Percentiles rank a stretch among this genome's conserved stretches.
These are phyloP conservation scores for Protonemura montana DNA, from an alignment of 2,888 invertebrate genomes.

Conservation along the genomic window DNA sequence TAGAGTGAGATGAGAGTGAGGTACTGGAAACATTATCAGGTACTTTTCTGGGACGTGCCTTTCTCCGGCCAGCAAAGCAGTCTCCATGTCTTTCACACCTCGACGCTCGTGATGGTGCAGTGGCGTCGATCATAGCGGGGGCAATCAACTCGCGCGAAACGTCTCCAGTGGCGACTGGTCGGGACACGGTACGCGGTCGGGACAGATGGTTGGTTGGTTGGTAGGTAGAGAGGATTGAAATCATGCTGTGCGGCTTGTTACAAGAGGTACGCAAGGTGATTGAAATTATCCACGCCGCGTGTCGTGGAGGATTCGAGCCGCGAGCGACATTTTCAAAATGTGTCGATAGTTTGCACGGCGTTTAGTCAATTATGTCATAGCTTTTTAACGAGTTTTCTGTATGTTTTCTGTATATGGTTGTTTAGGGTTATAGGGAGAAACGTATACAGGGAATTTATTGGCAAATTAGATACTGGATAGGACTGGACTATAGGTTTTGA, in stretches of 20 bases:
- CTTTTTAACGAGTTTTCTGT: too few species aligned
- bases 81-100: neutral
- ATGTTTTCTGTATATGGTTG: too few species aligned
- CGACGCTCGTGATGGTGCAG: neutral
- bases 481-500: too few species aligned
- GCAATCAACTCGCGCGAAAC: neutral
- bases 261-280: too few species aligned
- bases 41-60: neutral
- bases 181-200: neutral
- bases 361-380: too few species aligned
- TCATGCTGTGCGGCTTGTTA: too few species aligned
- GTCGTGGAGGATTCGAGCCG: too few species aligned
- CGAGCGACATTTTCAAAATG: neutral
- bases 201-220: too few species aligned
- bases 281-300: neutral
- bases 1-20: neutral
- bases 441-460: too few species aligned
- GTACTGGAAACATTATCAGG: neutral
- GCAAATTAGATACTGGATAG: too few species aligned
- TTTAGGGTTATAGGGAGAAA: too few species aligned
- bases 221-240: neutral
- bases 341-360: neutral
- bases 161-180: neutral
- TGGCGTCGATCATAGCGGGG: neutral
- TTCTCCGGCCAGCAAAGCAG: neutral